Evolutionary conservation across 2,888 invertebrate genomes (phyloP), one percentile per base, ranked within the genome.

Genomic region (Drosophila cognata): DNA sequence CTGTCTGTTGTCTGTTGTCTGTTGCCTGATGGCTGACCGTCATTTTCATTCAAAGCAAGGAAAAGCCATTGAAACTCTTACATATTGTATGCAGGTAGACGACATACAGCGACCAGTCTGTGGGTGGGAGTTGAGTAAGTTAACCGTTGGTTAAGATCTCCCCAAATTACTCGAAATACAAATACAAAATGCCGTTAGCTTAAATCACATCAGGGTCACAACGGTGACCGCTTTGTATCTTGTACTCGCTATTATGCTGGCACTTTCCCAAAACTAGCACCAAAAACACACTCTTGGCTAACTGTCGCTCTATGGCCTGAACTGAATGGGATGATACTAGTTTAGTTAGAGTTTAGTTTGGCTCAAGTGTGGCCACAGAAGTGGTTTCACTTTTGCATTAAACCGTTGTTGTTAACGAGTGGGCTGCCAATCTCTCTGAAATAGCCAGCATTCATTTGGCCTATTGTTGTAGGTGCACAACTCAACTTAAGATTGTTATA

Each of bases 361-460:
- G 21, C 51, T 62, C 46, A n/a, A 58, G 60, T 71, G 71, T 71
- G 71, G 28, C 50, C 35, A 46, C 52, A 25, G 28, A 63, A 76
- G 77, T 77, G 76, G 48, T 77, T 77, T 77, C 76, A 73, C 76
- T 77, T 77, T 76, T 57, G 36, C 36, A 35, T 41, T n/a, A 46
- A 46, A 46, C 46, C 2, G 16, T 4, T 46, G 16, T 67, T 6
- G 46, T 36, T 67, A 58, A 38, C 36, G 31, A 33, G 13, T 35
- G 56, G 56, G 56, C 33, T 41, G 33, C 31, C 18, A n/a, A 52
- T 28, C 33, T 18, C 13, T 16, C 21, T 16, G 8, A 11, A 38
- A 25, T 25, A 53, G 33, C 11, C 18, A 16, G 13, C 61, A 46
- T 25, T 48, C n/a, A 18, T 28, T 33, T 55, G 25, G 2, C 36